Percentiles rank a stretch among this genome's conserved stretches.
These are phyloP conservation scores for Lepidurus apus DNA, from an alignment of 1,140 invertebrate genomes.

Conservation along the genomic window DNA sequence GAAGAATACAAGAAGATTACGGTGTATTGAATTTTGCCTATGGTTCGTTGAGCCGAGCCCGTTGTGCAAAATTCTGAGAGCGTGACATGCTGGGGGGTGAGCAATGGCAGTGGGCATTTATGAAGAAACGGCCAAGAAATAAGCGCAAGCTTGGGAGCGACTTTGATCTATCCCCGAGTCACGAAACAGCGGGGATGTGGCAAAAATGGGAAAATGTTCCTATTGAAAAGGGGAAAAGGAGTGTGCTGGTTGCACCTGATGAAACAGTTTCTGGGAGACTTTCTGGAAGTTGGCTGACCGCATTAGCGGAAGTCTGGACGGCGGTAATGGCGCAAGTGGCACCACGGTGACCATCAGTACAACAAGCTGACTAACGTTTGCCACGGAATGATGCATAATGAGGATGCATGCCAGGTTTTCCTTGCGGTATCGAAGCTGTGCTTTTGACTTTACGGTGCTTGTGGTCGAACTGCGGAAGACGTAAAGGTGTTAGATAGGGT, in stretches of 20 bases:
- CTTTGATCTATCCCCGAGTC: neutral
- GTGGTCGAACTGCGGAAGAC: neutral
- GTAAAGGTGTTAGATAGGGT: neutral
- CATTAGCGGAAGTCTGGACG: slow-evolving; percentile 2
- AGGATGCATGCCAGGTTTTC: neutral
- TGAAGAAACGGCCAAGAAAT: neutral
- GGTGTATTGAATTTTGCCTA: neutral
- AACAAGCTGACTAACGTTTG: slow-evolving; percentile 6
- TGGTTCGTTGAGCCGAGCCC: neutral
- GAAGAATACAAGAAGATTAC: neutral
- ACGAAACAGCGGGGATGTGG: neutral
- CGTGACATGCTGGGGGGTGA: neutral
- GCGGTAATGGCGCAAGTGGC: neutral
- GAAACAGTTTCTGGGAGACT: neutral
- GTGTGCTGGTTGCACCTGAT: neutral
- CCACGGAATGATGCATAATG: slow-evolving; percentile 1
- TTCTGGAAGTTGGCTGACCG: neutral
- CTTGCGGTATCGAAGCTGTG: neutral
- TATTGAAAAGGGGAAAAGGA: neutral
- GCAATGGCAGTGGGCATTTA: neutral
- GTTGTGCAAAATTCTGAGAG: neutral
- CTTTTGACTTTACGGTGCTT: neutral
- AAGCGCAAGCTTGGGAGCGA: neutral
- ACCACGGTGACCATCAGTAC: slow-evolving; percentile 1
- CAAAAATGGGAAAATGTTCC: no score